Percentiles rank a stretch among this genome's conserved stretches.
Conservation (phyloP, 2,888 invertebrate genomes). For the Hylaea fasciaria region DNA sequence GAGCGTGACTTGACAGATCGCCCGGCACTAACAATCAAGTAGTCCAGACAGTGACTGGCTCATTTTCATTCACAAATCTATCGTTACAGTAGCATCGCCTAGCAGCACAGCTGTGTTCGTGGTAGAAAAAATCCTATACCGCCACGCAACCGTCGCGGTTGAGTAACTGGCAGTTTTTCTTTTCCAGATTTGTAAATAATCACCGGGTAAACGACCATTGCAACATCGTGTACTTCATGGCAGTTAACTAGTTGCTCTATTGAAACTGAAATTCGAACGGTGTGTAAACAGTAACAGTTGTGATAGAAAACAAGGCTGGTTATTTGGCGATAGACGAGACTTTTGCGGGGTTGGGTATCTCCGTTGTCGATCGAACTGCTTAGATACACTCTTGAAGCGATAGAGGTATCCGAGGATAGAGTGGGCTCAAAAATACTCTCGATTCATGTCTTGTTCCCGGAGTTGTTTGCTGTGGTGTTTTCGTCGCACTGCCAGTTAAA, state of each 20-base stretch:
- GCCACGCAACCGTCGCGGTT: conserved; percentile 5
- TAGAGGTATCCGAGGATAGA: too few species aligned
- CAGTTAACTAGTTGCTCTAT: neutral
- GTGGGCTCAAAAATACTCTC: too few species aligned
- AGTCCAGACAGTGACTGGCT: neutral
- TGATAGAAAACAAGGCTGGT: too few species aligned
- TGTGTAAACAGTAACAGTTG: neutral
- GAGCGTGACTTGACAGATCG: too few species aligned
- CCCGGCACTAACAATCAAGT: too few species aligned
- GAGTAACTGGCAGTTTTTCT: conserved; percentile 3
- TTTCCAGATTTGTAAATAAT: conserved; percentile 5
- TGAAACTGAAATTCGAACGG: neutral
- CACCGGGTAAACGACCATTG: conserved; percentile 1
- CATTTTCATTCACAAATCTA: neutral
- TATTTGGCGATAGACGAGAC: too few species aligned
- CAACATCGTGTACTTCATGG: neutral
- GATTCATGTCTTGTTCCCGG: too few species aligned
- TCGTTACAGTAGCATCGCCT: neutral
- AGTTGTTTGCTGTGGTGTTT: too few species aligned
- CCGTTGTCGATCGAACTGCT: too few species aligned
- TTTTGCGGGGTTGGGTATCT: too few species aligned
- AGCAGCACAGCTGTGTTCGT: conserved; percentile 1
- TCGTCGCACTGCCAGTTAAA: too few species aligned
- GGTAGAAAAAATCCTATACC: neutral
- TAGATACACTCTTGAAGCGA: too few species aligned